Percentiles rank a stretch among this genome's conserved stretches.
Conservation (phyloP, 2,113 vertebrate species). For the Dendropsophus ebraccatus region DNA sequence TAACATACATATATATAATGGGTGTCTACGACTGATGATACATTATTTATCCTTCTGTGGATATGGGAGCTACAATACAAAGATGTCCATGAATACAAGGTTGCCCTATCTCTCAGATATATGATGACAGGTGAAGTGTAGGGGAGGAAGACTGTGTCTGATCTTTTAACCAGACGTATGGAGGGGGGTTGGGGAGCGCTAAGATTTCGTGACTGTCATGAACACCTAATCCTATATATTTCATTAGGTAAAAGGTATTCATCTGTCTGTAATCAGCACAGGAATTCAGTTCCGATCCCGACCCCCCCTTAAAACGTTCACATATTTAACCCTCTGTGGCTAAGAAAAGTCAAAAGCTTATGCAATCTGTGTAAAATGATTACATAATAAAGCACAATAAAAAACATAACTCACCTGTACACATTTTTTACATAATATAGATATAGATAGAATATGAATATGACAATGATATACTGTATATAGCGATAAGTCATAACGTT, state of each 20-base stretch:
- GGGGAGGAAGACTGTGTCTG: constrained; percentile 25
- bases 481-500: no score
- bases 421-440: no score
- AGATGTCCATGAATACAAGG: neutral
- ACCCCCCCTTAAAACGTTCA: neutral
- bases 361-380: neutral
- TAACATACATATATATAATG: no score
- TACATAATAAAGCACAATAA: neutral
- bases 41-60: neutral
- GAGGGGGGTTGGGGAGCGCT: neutral
- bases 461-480: no score
- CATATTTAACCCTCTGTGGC: constrained; percentile 58
- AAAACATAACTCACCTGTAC: neutral
- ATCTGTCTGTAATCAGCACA: constrained; percentile 60
- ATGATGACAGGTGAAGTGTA: constrained; percentile 28
- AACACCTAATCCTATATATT: constrained; percentile 50
- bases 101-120: constrained; percentile 8
- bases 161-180: constrained; percentile 42
- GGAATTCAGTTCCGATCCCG: constrained; percentile 59
- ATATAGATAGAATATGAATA: neutral
- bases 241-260: constrained; percentile 52
- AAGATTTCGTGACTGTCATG: constrained; percentile 35
- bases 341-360: neutral
- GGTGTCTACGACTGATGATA: neutral
- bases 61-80: neutral